A percentile compares a stretch with the other conserved stretches of the same genome.
Conservation (phyloP, 2,888 invertebrate genomes). For the Trissonchulus latispiculum region DNA sequence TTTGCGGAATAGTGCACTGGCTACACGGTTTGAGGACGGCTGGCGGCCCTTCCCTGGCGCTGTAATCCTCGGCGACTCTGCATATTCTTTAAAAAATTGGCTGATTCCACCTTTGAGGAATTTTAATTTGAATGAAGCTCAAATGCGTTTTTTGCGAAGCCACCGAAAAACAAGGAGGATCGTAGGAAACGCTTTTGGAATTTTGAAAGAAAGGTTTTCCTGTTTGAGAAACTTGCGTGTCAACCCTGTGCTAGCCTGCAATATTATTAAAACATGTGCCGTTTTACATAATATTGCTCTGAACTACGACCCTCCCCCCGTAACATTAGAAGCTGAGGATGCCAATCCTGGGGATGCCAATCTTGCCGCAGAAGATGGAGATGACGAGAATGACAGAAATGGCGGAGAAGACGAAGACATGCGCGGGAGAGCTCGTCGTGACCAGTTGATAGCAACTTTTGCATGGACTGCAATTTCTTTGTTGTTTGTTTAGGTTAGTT, state of each 20-base stretch:
- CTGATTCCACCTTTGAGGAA: not conserved
- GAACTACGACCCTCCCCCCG: not conserved
- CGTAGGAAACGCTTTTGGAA: not conserved
- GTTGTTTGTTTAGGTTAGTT: no score
- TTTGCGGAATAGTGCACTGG: not conserved
- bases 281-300: not conserved
- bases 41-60: not conserved
- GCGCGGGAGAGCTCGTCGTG: not conserved
- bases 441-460: not conserved
- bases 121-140: not conserved
- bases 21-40: not conserved
- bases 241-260: not conserved
- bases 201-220: not conserved
- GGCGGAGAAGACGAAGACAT: no score
- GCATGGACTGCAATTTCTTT: no score
- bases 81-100: not conserved
- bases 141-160: not conserved
- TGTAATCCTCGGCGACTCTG: not conserved
- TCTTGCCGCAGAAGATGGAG: not conserved
- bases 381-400: not conserved
- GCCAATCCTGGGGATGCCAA: not conserved
- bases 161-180: not conserved
- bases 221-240: not conserved
- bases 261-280: not conserved
- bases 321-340: not conserved